Evolutionary conservation across 1,140 invertebrate genomes (phyloP).

Genomic region (Scaptomyza montana): DNA sequence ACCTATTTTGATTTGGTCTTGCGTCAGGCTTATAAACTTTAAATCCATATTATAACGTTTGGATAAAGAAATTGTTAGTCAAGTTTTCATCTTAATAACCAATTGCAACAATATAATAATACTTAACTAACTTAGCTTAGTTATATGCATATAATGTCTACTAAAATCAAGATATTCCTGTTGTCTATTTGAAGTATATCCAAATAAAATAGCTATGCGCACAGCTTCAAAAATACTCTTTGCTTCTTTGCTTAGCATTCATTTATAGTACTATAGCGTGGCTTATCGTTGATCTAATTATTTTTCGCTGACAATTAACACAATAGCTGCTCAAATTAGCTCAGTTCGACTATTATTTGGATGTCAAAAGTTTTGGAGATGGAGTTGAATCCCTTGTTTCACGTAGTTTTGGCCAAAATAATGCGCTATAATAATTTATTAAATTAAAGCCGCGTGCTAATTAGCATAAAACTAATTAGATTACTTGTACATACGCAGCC

Average conservation of each 20-base stretch:
- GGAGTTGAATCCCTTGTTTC: slow-evolving; percentile 25
- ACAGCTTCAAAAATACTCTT: not conserved
- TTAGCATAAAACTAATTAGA: slow-evolving; percentile 82
- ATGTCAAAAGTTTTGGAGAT: slow-evolving; percentile 7
- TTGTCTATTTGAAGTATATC: slow-evolving; percentile 1
- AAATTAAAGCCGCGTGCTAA: slow-evolving; percentile 78
- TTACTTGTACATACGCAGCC: slow-evolving; percentile 77
- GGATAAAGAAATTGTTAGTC: not conserved
- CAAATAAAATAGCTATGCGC: not conserved
- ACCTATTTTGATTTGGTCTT: slow-evolving; percentile 98
- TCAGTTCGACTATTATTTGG: slow-evolving; percentile 27
- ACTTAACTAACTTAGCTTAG: not conserved
- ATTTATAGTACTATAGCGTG: too few relatives aligned
- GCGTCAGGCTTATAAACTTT: slow-evolving; percentile 94
- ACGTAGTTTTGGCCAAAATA: slow-evolving; percentile 62
- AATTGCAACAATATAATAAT: not conserved
- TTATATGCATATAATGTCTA: slow-evolving; percentile 1
- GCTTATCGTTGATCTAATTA: slow-evolving; percentile 3
- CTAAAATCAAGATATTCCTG: slow-evolving; percentile 11
- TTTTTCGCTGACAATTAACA: slow-evolving; percentile 35
- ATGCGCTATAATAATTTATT: slow-evolving; percentile 80
- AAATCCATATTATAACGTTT: slow-evolving; percentile 69
- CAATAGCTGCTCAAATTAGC: slow-evolving; percentile 50
- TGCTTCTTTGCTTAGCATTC: not conserved
- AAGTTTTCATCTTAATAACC: not conserved